Evolutionary conservation across 2,797 vertebrate genomes (phyloP), one percentile per base, ranked within the genome.

Genomic region (Peromyscus attwateri): DNA sequence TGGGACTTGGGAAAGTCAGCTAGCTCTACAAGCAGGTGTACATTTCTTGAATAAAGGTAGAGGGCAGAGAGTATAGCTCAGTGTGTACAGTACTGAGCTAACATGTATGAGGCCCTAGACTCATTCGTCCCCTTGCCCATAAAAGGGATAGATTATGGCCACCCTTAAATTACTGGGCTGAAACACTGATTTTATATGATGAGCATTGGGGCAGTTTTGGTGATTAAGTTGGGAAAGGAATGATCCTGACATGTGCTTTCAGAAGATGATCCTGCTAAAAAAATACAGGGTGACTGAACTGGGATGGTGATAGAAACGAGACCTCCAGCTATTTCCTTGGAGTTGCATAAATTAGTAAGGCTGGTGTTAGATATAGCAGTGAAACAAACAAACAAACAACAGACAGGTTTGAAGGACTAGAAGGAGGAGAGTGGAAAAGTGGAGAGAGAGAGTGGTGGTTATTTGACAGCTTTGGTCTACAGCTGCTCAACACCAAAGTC

Each of bases 171-270:
- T 79, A 46, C 5, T 76, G 79, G 55, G 0, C 37, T 89, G 81
- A 92, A 73, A 71, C 87, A 16, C 60, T 92, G 34, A 62, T 92
- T 93, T 91, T 92, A 37, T 91, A 90, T 84, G n/a, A 49, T 71
- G 66, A 34, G 8, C 64, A 57, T 79, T 90, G 68, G 71, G 62
- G n/a, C 29, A 57, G n/a, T 60, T 25, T 75, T 21, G 25, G 0
- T 89, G 83, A 34, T 40, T 62, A 62, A 62, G 9, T 73, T 82
- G 25, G 62, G 57, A 43, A 55, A 31, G 55, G 31, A 92, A 19
- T 76, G 29, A 84, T 37, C 27, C 21, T 87, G 79, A 16, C 2
- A 10, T 70, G 7, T 87, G 29, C 37, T 66, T 79, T 21, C 46
- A 66, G 52, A 84, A 57, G 6, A 27, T 93, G 46, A 23, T 52